A percentile compares a stretch with the other conserved stretches of the same genome.
Evolutionary conservation across 2,113 vertebrate genomes (phyloP).

Genomic region (Columba livia): DNA sequence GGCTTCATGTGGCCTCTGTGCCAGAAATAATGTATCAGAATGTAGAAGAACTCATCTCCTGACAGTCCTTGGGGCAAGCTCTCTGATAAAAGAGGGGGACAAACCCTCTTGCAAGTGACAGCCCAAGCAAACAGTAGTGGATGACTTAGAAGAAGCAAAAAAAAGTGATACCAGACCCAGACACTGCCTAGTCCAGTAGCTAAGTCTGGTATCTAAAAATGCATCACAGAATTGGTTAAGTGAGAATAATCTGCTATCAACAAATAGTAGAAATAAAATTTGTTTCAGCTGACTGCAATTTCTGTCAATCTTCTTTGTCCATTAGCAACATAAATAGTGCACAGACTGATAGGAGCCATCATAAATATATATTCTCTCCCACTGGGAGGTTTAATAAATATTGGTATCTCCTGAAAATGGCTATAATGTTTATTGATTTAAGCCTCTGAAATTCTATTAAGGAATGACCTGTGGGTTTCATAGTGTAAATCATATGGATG

Average conservation of each 20-base stretch:
- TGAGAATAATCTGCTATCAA: background rate
- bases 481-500: slow-evolving; percentile 8
- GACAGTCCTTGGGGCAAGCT: background rate
- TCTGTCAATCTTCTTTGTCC: background rate
- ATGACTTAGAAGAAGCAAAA: background rate
- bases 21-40: background rate
- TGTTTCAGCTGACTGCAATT: background rate
- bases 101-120: background rate
- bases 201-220: background rate
- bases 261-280: background rate
- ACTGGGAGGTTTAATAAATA: slow-evolving; percentile 26
- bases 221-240: background rate
- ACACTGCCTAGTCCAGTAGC: background rate
- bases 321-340: background rate
- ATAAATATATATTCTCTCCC: slow-evolving; percentile 8
- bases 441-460: slow-evolving; percentile 42
- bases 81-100: background rate
- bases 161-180: background rate
- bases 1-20: background rate
- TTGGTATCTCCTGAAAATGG: slow-evolving; percentile 50
- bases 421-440: slow-evolving; percentile 74
- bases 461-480: slow-evolving; percentile 33
- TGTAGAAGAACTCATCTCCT: background rate
- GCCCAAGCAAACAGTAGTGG: background rate
- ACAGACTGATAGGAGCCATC: slow-evolving; percentile 37